Base-by-base conservation (phyloP, 2,797 vertebrate species). In the Todus mexicanus region DNA sequence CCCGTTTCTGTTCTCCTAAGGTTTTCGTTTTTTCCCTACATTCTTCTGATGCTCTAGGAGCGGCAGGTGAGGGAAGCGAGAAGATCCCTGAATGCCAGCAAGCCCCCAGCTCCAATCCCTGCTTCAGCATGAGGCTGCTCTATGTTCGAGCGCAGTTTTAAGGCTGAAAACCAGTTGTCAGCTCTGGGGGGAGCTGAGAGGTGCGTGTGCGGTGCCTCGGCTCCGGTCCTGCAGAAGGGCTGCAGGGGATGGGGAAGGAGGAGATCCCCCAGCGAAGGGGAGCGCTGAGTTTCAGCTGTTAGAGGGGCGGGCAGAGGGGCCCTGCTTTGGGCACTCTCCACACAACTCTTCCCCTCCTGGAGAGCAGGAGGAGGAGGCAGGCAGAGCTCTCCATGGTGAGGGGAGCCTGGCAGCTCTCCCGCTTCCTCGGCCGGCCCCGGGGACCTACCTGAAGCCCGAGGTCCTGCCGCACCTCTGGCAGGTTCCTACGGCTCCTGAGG, bases 241-340 rank as follows among this genome's bases (percentile, higher is more conserved):
- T 14, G 4, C 2, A 6, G 60, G 1, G 3, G 35, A 3, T 1
- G 15, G 10, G 29, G 11, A 35, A 16, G 0, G 11, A 45, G 23
- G 21, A 26, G 27, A 47, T 3, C 7, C 15, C 14, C 26, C 48
- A 9, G 69, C 7, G 5, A 40, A 57, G 5, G 8, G 16, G n/a
- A 81, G 18, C 1, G 7, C 61, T 6, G n/a, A 2, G 22, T 50
- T 79, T 68, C 14, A 83, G 69, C 90, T 72, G 66, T 0, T 45
- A 5, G 84, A 35, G 48, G 61, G 25, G 0, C n/a, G 81, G 33
- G 42, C 3, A 5, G 23, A 3, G 10, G 25, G 38, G 51, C 82
- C 63, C 40, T n/a, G n/a, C n/a, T n/a, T n/a, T n/a, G n/a, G n/a
- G n/a, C n/a, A n/a, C n/a, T n/a, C n/a, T n/a, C n/a, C n/a, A n/a